phyloP scores from a whole-genome alignment of 1,140 invertebrate species.

The Drosophila funebris region DNA sequence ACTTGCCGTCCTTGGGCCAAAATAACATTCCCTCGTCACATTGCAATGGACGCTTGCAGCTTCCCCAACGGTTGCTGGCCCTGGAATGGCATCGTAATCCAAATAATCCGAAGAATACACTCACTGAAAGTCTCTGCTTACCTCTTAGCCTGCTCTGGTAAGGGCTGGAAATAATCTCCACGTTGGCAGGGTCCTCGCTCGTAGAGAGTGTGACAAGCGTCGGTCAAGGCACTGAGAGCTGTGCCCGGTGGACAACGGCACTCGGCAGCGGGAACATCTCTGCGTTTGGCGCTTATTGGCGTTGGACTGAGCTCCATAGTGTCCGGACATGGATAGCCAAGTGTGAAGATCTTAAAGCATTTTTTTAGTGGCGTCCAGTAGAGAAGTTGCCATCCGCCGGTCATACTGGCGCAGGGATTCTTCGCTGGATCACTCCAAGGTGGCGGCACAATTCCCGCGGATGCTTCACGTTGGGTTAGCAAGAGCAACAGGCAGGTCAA shows the following conservation, averaged over 20 bases:
- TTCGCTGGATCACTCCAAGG: conserved; percentile 92
- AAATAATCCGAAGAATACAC: too few species aligned
- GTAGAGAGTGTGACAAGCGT: conserved; percentile 88
- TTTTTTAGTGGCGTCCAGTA: conserved; percentile 92
- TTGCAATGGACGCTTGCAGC: conserved; percentile 86
- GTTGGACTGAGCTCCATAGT: conserved; percentile 91
- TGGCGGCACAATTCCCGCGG: conserved; percentile 89
- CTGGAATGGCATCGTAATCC: conserved; percentile 20
- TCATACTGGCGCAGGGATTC: conserved; percentile 91
- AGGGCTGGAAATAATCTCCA: conserved; percentile 85
- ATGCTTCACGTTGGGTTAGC: conserved; percentile 37
- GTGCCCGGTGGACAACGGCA: conserved; percentile 92
- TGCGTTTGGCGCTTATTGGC: conserved; percentile 57
- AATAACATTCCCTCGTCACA: conserved; percentile 87
- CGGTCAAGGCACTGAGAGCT: conserved; percentile 86
- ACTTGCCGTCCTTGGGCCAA: conserved; percentile 89
- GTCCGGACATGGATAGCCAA: conserved; percentile 91
- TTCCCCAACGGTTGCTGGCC: conserved; percentile 86
- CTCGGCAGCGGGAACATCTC: conserved; percentile 85
- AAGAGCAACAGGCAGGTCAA: conserved; percentile 60
- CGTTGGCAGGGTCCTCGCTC: conserved; percentile 88
- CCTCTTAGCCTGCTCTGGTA: conserved; percentile 60
- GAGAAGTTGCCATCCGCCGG: conserved; percentile 92
- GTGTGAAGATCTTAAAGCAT: conserved; percentile 93
- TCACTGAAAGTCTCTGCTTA: too few species aligned